These are phyloP conservation scores for Fukomys damarensis DNA, from an alignment of 2,113 vertebrate genomes.

Conservation along the genomic window DNA sequence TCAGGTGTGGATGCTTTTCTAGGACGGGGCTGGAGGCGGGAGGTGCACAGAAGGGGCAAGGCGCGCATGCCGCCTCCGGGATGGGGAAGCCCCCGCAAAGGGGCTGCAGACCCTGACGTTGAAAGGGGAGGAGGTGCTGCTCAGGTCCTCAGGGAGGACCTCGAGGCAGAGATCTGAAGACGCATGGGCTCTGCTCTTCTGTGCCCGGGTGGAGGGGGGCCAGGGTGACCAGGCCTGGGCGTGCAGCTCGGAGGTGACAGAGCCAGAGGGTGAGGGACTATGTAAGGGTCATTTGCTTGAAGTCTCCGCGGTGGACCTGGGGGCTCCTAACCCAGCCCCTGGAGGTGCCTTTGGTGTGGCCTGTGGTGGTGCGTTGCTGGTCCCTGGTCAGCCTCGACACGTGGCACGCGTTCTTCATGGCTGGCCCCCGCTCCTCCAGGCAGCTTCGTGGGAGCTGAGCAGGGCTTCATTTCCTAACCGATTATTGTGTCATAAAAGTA, in stretches of 20 bases:
- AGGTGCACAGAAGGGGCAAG: background rate
- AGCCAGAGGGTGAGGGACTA: background rate
- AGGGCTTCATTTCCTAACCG: background rate
- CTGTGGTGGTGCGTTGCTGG: conserved; percentile 25
- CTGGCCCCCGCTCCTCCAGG: background rate
- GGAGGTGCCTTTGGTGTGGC: background rate
- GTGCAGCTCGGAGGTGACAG: background rate
- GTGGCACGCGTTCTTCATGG: background rate
- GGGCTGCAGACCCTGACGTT: background rate
- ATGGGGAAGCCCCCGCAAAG: background rate
- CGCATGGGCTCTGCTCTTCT: background rate
- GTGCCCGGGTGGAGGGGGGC: background rate
- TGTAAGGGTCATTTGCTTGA: background rate
- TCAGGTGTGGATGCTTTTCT: background rate
- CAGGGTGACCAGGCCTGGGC: background rate
- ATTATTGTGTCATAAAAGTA: conserved; percentile 40
- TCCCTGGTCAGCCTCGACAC: background rate
- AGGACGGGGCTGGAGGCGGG: background rate
- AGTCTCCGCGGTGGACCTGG: background rate
- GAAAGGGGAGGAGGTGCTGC: background rate
- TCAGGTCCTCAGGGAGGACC: background rate
- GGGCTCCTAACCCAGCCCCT: background rate
- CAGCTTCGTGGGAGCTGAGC: background rate
- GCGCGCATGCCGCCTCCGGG: too few relatives aligned
- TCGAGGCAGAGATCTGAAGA: too few relatives aligned